A percentile compares a stretch with the other conserved stretches of the same genome.
phyloP scores from a whole-genome alignment of 2,888 invertebrate genomes.

The Sepiola atlantica region DNA sequence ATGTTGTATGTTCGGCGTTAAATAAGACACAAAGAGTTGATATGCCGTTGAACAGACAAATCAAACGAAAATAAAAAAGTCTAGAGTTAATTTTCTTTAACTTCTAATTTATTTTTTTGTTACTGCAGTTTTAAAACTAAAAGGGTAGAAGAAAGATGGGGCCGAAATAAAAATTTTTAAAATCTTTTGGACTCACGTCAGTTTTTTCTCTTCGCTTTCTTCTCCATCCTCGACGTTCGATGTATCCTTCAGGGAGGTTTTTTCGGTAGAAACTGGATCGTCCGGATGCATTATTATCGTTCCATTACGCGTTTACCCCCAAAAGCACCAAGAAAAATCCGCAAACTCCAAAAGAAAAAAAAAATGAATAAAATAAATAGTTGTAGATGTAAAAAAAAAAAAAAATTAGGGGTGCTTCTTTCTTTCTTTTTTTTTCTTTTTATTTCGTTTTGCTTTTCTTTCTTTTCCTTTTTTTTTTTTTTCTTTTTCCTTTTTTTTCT shows the following conservation, averaged over 20 bases:
- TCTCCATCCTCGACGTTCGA: conserved; percentile 24
- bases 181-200: not conserved
- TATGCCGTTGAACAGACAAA: too few relatives aligned
- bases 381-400: not conserved
- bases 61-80: too few relatives aligned
- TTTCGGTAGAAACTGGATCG: not conserved
- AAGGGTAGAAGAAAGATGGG: not conserved
- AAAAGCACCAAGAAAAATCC: not conserved
- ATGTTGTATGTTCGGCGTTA: too few relatives aligned
- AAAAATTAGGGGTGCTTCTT: too few relatives aligned
- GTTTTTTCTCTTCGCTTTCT: not conserved
- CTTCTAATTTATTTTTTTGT: not conserved
- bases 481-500: too few relatives aligned
- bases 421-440: too few relatives aligned
- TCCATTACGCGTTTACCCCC: not conserved
- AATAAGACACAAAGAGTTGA: too few relatives aligned
- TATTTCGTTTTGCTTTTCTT: too few relatives aligned
- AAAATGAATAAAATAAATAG: not conserved
- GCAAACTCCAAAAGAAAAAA: too few relatives aligned
- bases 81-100: not conserved
- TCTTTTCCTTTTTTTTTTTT: too few relatives aligned
- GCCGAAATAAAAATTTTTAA: too few relatives aligned
- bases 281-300: conserved; percentile 8
- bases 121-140: not conserved
- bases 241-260: conserved; percentile 24